Conservation (phyloP, 2,888 invertebrate species). For the Drosophila sordidapex region DNA sequence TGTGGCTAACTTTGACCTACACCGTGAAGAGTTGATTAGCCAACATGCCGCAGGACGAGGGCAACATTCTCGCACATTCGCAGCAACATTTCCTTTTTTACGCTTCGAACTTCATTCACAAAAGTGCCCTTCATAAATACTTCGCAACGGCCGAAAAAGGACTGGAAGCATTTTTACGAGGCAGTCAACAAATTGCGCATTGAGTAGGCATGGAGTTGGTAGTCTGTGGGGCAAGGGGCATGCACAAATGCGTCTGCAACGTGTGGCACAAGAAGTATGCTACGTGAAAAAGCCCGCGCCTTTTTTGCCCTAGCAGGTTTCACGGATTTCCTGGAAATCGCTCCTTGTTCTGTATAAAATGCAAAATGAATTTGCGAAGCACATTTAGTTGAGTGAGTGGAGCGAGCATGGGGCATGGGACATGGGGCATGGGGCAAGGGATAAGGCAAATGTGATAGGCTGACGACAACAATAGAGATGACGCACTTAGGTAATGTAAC, state of each 20-base stretch:
- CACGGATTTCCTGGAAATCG: slow-evolving; percentile 53
- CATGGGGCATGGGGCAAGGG: not conserved
- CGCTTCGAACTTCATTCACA: slow-evolving; percentile 70
- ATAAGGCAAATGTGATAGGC: not conserved
- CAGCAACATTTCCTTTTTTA: slow-evolving; percentile 19
- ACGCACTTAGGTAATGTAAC: slow-evolving; percentile 62
- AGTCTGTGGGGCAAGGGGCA: not conserved
- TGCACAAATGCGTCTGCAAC: slow-evolving; percentile 20
- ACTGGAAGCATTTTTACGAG: slow-evolving; percentile 56
- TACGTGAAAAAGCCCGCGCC: slow-evolving; percentile 25
- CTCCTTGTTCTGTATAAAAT: slow-evolving; percentile 53
- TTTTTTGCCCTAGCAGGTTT: slow-evolving; percentile 14
- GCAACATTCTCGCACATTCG: slow-evolving; percentile 22
- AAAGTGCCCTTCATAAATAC: slow-evolving; percentile 42
- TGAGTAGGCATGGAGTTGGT: slow-evolving; percentile 9
- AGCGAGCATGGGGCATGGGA: too few species aligned
- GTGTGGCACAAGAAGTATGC: slow-evolving; percentile 15
- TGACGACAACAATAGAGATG: slow-evolving; percentile 62
- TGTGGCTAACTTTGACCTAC: slow-evolving; percentile 40
- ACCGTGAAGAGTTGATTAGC: slow-evolving; percentile 39
- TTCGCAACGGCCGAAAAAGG: slow-evolving; percentile 4
- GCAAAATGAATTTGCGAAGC: slow-evolving; percentile 66
- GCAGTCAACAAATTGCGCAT: slow-evolving; percentile 49
- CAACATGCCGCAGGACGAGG: slow-evolving; percentile 20
- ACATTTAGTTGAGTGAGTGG: not conserved